Percentiles rank a stretch among this genome's conserved stretches.
These are phyloP conservation scores for Hyposmocoma kahamanoa DNA, from an alignment of 1,140 invertebrate species.

Conservation along the genomic window DNA sequence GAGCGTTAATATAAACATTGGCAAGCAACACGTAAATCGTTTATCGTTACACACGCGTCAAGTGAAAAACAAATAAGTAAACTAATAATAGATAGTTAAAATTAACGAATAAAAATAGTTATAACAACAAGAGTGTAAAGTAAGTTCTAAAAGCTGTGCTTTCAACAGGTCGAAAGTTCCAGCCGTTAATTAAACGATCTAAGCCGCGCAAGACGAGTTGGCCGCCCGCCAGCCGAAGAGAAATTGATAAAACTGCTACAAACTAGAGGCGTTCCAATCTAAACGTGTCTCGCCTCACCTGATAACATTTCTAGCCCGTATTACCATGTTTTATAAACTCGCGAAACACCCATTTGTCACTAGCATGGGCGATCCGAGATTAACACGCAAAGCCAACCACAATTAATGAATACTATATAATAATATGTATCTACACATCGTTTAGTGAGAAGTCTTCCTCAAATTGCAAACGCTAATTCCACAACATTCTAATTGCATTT, in stretches of 20 bases:
- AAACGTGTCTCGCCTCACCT: not conserved
- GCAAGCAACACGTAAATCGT: no score
- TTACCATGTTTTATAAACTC: conserved; percentile 39
- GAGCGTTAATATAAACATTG: no score
- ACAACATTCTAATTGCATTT: conserved; percentile 41
- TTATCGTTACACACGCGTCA: no score
- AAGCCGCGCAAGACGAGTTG: conserved; percentile 52
- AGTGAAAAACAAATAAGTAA: no score
- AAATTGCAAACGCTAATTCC: conserved; percentile 39
- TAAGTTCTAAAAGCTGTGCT: conserved; percentile 58
- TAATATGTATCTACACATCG: conserved; percentile 22
- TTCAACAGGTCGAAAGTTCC: conserved; percentile 71
- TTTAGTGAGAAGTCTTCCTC: conserved; percentile 21
- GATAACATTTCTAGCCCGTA: conserved; percentile 23
- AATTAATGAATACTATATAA: no score
- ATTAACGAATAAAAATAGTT: not conserved
- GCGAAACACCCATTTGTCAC: conserved; percentile 22
- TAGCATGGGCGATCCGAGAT: conserved; percentile 19
- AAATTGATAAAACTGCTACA: conserved; percentile 63
- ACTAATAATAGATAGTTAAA: no score
- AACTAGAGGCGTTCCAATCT: conserved; percentile 29
- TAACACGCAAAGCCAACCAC: no score
- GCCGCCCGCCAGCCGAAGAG: conserved; percentile 44
- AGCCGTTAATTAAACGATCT: conserved; percentile 70
- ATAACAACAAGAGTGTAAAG: conserved; percentile 36